Conservation (phyloP, 2,797 vertebrate genomes). For the Leontopithecus rosalia region DNA sequence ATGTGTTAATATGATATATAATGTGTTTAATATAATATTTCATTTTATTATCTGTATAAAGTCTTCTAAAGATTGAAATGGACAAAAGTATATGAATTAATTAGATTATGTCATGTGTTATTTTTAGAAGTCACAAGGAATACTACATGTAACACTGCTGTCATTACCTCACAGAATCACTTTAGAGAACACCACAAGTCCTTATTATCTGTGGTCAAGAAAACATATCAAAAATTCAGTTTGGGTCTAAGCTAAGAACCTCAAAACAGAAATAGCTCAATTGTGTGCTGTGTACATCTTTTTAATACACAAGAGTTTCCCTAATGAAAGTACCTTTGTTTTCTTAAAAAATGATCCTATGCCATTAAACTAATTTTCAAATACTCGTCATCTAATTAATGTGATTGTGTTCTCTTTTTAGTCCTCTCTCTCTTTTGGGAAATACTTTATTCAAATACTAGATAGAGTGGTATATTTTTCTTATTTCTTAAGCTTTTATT, state of each 20-base stretch:
- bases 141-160: neutral
- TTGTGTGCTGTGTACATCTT: neutral
- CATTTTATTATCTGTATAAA: neutral
- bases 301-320: neutral
- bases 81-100: neutral
- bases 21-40: neutral
- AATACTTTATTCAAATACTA: neutral
- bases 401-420: neutral
- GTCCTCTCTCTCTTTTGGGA: neutral
- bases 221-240: neutral
- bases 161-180: neutral
- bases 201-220: neutral
- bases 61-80: neutral
- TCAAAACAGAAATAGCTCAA: neutral
- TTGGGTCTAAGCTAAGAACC: neutral
- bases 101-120: neutral
- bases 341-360: neutral
- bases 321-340: neutral
- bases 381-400: neutral
- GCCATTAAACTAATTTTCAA: neutral
- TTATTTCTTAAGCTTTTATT: neutral
- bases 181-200: neutral
- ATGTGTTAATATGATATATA: no score
- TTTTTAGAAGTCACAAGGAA: neutral
- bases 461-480: neutral